These are phyloP conservation scores for Villa cingulata DNA, from an alignment of 2,888 invertebrate species.

Conservation along the genomic window DNA sequence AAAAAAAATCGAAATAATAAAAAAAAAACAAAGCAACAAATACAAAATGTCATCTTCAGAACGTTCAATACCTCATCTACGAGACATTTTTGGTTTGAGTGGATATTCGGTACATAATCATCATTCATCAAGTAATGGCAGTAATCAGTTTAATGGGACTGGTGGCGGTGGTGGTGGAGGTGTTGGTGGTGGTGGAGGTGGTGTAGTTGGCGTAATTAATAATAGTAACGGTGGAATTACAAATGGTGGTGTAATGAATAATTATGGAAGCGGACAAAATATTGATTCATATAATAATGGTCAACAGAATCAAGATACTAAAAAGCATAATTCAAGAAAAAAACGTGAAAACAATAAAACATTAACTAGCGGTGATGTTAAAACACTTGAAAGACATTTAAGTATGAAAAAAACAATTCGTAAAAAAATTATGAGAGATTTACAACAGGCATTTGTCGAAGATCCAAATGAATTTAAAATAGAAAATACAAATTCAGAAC, in stretches of 20 bases:
- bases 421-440: constrained; percentile 72
- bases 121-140: constrained; percentile 16
- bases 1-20: too few relatives aligned
- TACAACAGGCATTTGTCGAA: constrained; percentile 60
- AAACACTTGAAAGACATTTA: constrained; percentile 64
- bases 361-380: constrained; percentile 51
- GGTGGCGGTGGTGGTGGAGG: constrained; percentile 1
- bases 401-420: constrained; percentile 79
- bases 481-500: constrained; percentile 53
- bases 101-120: constrained; percentile 38
- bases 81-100: constrained; percentile 57
- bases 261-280: neutral
- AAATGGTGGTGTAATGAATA: constrained; percentile 27
- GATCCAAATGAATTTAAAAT: constrained; percentile 59
- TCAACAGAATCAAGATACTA: constrained; percentile 32
- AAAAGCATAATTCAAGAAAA: constrained; percentile 38
- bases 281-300: constrained; percentile 18
- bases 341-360: constrained; percentile 56
- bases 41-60: constrained; percentile 49
- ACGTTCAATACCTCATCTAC: constrained; percentile 59
- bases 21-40: too few relatives aligned
- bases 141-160: constrained; percentile 7
- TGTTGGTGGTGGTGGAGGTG: neutral
- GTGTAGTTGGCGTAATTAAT: neutral
- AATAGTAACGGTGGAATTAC: constrained; percentile 12